These are phyloP conservation scores for Sapajus apella DNA, from an alignment of 2,113 vertebrate genomes.

Conservation along the genomic window DNA sequence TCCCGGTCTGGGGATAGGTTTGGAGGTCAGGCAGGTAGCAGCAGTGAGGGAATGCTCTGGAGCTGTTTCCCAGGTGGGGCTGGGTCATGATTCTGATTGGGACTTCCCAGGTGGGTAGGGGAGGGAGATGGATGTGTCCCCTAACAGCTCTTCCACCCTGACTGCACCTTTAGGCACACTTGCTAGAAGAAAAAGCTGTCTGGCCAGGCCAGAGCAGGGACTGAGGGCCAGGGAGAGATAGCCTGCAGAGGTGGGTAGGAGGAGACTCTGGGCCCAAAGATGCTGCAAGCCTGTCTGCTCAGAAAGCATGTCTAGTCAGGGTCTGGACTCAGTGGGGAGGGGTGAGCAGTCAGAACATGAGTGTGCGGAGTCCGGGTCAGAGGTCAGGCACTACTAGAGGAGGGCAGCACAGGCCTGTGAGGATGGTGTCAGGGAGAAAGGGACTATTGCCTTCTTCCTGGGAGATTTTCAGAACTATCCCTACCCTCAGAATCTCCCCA, in stretches of 20 bases:
- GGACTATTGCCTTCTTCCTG: neutral
- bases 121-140: neutral
- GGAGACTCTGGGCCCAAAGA: neutral
- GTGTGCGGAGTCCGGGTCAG: neutral
- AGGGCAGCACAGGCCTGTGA: neutral
- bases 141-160: neutral
- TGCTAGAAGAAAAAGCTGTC: neutral
- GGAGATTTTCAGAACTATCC: neutral
- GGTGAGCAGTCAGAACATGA: neutral
- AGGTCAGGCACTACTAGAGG: neutral
- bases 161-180: neutral
- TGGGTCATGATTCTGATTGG: neutral
- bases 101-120: neutral
- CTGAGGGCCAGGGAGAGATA: neutral
- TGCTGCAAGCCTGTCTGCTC: neutral
- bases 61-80: neutral
- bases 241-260: neutral
- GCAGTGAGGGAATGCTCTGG: neutral
- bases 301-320: neutral
- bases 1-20: conserved; percentile 91
- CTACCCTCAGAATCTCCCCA: neutral
- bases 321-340: neutral
- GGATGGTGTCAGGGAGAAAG: neutral
- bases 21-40: neutral
- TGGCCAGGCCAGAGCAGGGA: neutral